These are phyloP conservation scores for Littorina saxatilis DNA, from an alignment of 1,140 invertebrate species.

Conservation along the genomic window DNA sequence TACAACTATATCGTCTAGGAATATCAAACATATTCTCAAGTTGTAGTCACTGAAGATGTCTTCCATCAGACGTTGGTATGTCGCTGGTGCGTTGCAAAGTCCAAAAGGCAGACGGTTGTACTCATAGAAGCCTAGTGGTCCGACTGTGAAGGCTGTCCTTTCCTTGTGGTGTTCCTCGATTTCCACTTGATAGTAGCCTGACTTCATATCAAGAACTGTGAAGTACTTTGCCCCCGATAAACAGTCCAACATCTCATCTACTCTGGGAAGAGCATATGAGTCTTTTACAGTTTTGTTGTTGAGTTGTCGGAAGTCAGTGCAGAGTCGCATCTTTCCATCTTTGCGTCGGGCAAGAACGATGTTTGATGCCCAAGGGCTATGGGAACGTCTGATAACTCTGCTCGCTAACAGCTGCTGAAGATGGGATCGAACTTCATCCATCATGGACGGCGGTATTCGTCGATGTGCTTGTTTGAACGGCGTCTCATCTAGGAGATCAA, in stretches of 20 bases:
- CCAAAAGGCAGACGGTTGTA: conserved; percentile 9
- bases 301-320: conserved; percentile 10
- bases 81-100: conserved; percentile 29
- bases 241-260: conserved; percentile 7
- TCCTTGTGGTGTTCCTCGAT: conserved; percentile 12
- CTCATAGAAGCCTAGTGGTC: conserved; percentile 27
- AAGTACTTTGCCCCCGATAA: background rate
- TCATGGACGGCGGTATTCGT: background rate
- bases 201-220: conserved; percentile 1
- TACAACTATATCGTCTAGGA: conserved; percentile 17
- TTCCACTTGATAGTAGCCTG: conserved; percentile 9
- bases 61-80: conserved; percentile 33
- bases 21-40: conserved; percentile 17
- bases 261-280: conserved; percentile 1
- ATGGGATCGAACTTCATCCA: background rate
- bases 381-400: background rate
- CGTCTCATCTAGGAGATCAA: background rate
- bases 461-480: conserved; percentile 4
- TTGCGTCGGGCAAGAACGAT: background rate
- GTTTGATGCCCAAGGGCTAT: conserved; percentile 9
- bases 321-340: background rate
- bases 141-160: conserved; percentile 26
- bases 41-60: background rate
- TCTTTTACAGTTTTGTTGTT: background rate
- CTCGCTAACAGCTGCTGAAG: conserved; percentile 5